Evolutionary conservation across 2,113 vertebrate genomes (phyloP).

Genomic region (Gnathonemus longibarbis): DNA sequence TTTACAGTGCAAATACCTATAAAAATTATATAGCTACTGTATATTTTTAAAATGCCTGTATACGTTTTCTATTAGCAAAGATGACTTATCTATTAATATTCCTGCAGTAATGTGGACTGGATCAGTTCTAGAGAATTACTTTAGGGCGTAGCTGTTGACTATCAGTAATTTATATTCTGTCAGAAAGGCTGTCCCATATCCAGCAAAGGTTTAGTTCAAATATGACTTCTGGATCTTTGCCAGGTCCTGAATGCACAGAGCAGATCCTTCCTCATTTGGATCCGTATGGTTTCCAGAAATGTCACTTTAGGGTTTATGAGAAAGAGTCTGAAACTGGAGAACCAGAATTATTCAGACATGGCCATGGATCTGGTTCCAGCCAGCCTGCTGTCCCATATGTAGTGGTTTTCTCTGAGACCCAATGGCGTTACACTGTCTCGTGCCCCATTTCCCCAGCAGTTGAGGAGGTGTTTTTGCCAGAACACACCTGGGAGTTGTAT

Average conservation of each 20-base stretch:
- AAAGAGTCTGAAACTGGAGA: neutral
- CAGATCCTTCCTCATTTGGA: neutral
- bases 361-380: neutral
- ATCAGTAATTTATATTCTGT: neutral
- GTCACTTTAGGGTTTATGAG: neutral
- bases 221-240: neutral
- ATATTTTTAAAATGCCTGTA: neutral
- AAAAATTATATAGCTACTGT: neutral
- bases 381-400: neutral
- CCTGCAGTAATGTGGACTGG: neutral
- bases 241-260: neutral
- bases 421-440: neutral
- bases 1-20: neutral
- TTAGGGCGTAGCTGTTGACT: neutral
- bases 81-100: neutral
- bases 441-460: neutral
- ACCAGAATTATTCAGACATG: neutral
- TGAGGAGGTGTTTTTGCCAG: neutral
- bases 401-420: neutral
- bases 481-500: neutral
- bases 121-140: neutral
- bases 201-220: neutral
- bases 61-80: neutral
- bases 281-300: neutral
- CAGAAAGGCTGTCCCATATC: neutral